phyloP scores from a whole-genome alignment of 2,113 vertebrate genomes.

The Damaliscus lunatus region DNA sequence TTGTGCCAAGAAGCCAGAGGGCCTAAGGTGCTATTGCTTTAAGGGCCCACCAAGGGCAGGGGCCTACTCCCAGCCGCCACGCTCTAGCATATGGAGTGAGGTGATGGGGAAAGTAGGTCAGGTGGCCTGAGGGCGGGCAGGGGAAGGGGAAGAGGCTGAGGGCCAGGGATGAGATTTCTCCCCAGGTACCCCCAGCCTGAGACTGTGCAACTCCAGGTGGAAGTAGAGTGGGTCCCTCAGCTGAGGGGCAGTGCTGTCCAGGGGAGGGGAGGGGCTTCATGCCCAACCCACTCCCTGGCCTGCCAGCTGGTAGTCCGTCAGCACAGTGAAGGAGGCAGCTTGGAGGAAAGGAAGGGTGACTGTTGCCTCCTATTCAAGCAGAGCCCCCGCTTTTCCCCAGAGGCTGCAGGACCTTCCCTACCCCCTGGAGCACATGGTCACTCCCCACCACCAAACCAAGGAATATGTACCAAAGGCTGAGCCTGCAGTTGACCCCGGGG shows the following conservation, averaged over 20 bases:
- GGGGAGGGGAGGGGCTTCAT: conserved; percentile 30
- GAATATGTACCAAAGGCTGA: neutral
- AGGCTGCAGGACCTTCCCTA: neutral
- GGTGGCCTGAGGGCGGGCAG: conserved; percentile 46
- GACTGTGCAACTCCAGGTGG: conserved; percentile 31
- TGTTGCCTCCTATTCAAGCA: conserved; percentile 27
- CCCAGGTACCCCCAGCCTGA: conserved; percentile 22
- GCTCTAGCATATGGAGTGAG: conserved; percentile 40
- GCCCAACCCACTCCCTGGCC: neutral
- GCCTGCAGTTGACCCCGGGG: neutral
- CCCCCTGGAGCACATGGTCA: neutral
- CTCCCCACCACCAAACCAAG: neutral
- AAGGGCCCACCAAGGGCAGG: conserved; percentile 45
- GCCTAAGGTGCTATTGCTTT: conserved; percentile 72
- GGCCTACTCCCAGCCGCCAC: conserved; percentile 59
- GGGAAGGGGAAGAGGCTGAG: conserved; percentile 7
- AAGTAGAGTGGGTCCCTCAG: conserved; percentile 36
- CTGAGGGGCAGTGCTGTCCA: conserved; percentile 44
- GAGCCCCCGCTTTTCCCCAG: neutral
- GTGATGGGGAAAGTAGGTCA: conserved; percentile 42
- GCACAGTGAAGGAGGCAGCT: conserved; percentile 47
- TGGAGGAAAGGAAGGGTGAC: conserved; percentile 51
- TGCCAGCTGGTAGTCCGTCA: conserved; percentile 50
- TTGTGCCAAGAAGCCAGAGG: conserved; percentile 58
- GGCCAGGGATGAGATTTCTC: neutral